Evolutionary conservation across 1,140 invertebrate genomes (phyloP), one percentile per base, ranked within the genome.

Genomic region (Nomia melanderi): DNA sequence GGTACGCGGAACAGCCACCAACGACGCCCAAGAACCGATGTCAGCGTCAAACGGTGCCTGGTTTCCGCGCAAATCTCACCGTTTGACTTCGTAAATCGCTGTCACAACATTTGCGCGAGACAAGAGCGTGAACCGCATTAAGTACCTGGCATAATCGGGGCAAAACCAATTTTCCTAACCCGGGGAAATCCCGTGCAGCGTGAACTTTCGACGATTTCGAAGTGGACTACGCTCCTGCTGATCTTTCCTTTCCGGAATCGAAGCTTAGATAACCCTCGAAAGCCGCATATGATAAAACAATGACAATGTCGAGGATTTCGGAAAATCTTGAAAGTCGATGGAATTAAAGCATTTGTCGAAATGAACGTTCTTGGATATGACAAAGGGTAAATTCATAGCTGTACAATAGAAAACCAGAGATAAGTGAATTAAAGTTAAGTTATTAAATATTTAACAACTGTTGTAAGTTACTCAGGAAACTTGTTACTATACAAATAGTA

Each of bases 41-140:
- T 17, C n/a, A 36, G 9, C 17, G n/a, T 31, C 59, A 11, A 33
- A 0, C 1, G 5, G 54, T 56, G 25, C 12, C 27, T 50, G 62
- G 39, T 8, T 33, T 25, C 57, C 31, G 20, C 25, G 6, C 39
- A 70, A 71, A 71, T 77, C 54, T 71, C 23, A 17, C 11, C 41
- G 54, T 20, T 57, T 60, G 75, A 77, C 66, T 72, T 64, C 11
- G 67, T 73, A 73, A 65, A 62, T 57, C 54, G 29, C 25, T 53
- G 64, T 77, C 41, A 71, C 47, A 64, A 76, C 66, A 70, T 62
- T 80, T 29, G 17, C 39, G 31, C 47, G 56, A 50, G 50, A 50
- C 11, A 31, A 65, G 39, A 41, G 27, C 60, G 47, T 31, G 71
- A 50, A 36, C 36, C 29, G 73, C 39, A 69, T 57, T 69, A 59